Evolutionary conservation across 2,888 invertebrate species (phyloP), one percentile per base, ranked within the genome.

Genomic region (Mamestra brassicae): DNA sequence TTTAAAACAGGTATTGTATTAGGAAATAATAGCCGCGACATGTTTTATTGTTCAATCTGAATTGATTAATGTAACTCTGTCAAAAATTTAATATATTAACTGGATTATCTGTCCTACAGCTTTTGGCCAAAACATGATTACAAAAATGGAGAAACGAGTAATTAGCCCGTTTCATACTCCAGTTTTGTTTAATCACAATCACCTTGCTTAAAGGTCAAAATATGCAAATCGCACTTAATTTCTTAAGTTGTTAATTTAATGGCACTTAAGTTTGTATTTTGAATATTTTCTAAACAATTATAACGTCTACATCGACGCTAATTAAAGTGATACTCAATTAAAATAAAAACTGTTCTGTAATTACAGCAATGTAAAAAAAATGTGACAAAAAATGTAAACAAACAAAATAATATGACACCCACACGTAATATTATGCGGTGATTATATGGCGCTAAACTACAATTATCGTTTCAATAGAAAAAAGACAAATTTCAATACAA

Each of bases 121-220:
- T 75, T 80, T 78, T 81, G 75, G 68, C 64, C 34, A 76, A 86
- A 80, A 81, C 77, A 42, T 63, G 79, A 64, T 71, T 78, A 85
- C 85, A 69, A 79, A 85, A 80, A 85, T 79, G 83, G 85, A 42
- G 58, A 86, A 77, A 75, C 85, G 62, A 83, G 76, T 75, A 81
- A 81, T 83, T 83, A 83, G 58, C 61, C n/a, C 15, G 45, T 64
- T 74, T 76, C 34, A 36, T 75, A 76, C 63, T 67, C 61, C 63
- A 72, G 58, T 76, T 77, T 26, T 76, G 42, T 68, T 69, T 74
- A 80, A 74, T 86, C 34, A 71, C 74, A 74, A 78, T 78, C 80
- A 85, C 83, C 85, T 85, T 61, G 58, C 26, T 26, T 62, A 83
- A 85, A 86, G 85, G 81, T 80, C 81, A 76, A 78, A 65, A 76